Percentiles rank a stretch among this genome's conserved stretches.
These are phyloP conservation scores for Melanostoma mellinum DNA, from an alignment of 2,888 invertebrate genomes.

Conservation along the genomic window DNA sequence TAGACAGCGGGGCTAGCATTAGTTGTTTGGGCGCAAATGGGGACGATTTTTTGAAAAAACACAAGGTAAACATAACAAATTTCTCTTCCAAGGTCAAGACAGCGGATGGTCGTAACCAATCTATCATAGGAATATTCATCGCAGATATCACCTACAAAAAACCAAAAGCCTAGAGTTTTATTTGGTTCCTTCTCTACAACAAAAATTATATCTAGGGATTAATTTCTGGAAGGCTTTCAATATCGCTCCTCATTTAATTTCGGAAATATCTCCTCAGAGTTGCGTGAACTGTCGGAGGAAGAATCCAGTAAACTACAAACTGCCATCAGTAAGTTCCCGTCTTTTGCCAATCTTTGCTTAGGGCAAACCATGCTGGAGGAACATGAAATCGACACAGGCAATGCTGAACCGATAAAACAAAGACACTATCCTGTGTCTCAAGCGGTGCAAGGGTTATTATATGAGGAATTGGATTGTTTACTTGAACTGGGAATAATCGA, in stretches of 20 bases:
- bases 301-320: neutral
- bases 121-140: neutral
- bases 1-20: constrained; percentile 4
- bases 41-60: neutral
- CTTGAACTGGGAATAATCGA: too few relatives aligned
- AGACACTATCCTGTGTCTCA: too few relatives aligned
- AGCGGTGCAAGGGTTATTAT: too few relatives aligned
- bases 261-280: neutral
- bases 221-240: constrained; percentile 55
- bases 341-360: neutral
- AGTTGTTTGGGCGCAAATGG: neutral
- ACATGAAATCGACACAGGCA: neutral
- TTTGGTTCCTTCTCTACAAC: neutral
- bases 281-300: constrained; percentile 3
- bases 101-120: neutral
- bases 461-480: too few relatives aligned
- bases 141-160: neutral
- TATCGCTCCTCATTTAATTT: constrained; percentile 26
- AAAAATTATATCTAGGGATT: constrained; percentile 42
- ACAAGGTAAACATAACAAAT: neutral
- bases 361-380: neutral
- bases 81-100: neutral
- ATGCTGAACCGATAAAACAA: too few relatives aligned
- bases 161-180: neutral
- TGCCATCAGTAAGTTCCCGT: neutral